These are phyloP conservation scores for Nothoprocta pentlandii DNA, from an alignment of 2,113 vertebrate genomes.

Conservation along the genomic window DNA sequence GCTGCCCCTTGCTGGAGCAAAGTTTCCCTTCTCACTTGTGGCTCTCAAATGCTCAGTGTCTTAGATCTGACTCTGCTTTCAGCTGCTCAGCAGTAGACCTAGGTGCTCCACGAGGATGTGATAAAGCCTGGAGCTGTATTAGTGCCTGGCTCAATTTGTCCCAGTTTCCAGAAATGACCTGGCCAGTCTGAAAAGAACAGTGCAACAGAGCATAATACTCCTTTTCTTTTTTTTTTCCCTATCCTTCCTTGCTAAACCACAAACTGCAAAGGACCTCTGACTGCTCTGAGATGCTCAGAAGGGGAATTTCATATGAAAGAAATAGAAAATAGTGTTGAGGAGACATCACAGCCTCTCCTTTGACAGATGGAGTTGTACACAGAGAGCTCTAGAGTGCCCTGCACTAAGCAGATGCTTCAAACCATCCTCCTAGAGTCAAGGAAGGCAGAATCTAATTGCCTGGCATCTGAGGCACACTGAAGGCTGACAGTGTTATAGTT, in stretches of 20 bases:
- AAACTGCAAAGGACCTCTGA: background rate
- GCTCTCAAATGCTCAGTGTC: conserved; percentile 1
- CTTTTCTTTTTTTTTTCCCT: background rate
- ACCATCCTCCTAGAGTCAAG: background rate
- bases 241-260: background rate
- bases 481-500: background rate
- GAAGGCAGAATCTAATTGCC: background rate
- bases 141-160: background rate
- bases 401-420: background rate
- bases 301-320: background rate
- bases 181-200: background rate
- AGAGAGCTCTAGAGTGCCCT: background rate
- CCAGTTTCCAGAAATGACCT: conserved; percentile 30
- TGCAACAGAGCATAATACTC: background rate
- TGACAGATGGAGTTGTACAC: background rate
- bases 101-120: conserved; percentile 5
- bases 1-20: rapidly evolving
- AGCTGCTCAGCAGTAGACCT: conserved; percentile 26
- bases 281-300: background rate
- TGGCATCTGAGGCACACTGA: background rate
- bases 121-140: conserved; percentile 37
- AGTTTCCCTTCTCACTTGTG: background rate
- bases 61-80: conserved; percentile 34
- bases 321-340: background rate
- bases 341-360: background rate